These are phyloP conservation scores for Lethenteron camtschaticum DNA, from an alignment of 2,113 vertebrate species.

Conservation along the genomic window DNA sequence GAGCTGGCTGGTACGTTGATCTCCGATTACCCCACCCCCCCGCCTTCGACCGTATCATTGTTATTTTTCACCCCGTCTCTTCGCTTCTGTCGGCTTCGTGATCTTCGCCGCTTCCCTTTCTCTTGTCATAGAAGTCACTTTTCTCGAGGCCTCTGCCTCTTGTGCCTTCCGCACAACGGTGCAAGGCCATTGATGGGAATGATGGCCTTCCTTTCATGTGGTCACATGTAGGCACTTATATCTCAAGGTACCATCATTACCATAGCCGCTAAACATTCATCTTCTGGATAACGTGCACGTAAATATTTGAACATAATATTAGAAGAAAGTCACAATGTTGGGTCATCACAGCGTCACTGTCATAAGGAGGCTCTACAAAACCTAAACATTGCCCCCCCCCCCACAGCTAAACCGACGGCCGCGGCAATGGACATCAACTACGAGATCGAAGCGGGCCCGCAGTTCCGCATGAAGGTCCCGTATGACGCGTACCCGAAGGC, in stretches of 20 bases:
- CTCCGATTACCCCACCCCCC: too few relatives aligned
- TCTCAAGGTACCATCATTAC: background rate
- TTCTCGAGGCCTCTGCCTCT: too few relatives aligned
- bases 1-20: constrained; percentile 57
- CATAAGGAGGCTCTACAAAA: background rate
- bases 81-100: too few relatives aligned
- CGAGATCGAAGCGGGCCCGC: constrained; percentile 70
- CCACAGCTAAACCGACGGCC: constrained; percentile 59
- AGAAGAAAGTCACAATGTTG: background rate
- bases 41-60: too few relatives aligned
- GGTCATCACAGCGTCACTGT: background rate
- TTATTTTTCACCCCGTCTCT: too few relatives aligned
- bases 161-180: too few relatives aligned
- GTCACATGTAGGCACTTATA: too few relatives aligned
- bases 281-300: background rate
- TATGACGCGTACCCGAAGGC: constrained; percentile 83
- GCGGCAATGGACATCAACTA: constrained; percentile 77
- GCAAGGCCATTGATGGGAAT: too few relatives aligned
- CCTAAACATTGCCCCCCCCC: background rate
- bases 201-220: too few relatives aligned
- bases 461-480: constrained; percentile 61
- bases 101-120: too few relatives aligned
- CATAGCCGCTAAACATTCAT: background rate
- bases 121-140: too few relatives aligned
- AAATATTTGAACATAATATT: too few relatives aligned